Percentiles rank a stretch among this genome's conserved stretches.
phyloP scores from a whole-genome alignment of 2,113 vertebrate species.

The Vulpes ferrilata region DNA sequence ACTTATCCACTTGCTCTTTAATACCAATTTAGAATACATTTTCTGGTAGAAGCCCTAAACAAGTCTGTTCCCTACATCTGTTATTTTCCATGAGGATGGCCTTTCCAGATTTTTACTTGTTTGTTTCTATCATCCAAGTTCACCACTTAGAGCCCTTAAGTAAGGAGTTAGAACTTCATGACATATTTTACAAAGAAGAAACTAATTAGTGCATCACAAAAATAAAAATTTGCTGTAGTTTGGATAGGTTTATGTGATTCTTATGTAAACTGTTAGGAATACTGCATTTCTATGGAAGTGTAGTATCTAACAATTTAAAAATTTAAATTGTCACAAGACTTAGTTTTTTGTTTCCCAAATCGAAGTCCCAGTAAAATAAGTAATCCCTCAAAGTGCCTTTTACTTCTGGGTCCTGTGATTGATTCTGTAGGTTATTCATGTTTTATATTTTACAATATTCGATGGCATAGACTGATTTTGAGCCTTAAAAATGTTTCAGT shows the following conservation, averaged over 20 bases:
- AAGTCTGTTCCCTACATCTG: background rate
- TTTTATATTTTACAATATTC: background rate
- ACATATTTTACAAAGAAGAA: background rate
- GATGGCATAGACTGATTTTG: background rate
- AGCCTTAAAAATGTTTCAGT: slow-evolving; percentile 8
- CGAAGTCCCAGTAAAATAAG: background rate
- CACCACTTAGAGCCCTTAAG: background rate
- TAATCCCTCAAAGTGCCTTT: background rate
- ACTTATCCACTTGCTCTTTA: background rate
- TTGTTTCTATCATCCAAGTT: background rate
- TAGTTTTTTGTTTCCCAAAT: background rate
- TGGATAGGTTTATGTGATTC: background rate
- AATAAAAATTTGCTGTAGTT: background rate
- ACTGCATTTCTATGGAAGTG: background rate
- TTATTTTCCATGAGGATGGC: background rate
- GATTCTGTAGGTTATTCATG: slow-evolving; percentile 15
- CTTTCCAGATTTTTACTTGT: background rate
- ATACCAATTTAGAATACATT: background rate
- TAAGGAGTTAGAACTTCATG: background rate
- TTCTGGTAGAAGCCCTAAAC: background rate
- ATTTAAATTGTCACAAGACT: background rate
- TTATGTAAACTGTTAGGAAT: slow-evolving; percentile 2
- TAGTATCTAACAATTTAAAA: background rate
- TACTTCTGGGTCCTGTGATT: background rate
- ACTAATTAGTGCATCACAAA: background rate